A percentile compares a stretch with the other conserved stretches of the same genome.
Conservation (phyloP, 2,888 invertebrate species). For the Tetheella fluctuosa region DNA sequence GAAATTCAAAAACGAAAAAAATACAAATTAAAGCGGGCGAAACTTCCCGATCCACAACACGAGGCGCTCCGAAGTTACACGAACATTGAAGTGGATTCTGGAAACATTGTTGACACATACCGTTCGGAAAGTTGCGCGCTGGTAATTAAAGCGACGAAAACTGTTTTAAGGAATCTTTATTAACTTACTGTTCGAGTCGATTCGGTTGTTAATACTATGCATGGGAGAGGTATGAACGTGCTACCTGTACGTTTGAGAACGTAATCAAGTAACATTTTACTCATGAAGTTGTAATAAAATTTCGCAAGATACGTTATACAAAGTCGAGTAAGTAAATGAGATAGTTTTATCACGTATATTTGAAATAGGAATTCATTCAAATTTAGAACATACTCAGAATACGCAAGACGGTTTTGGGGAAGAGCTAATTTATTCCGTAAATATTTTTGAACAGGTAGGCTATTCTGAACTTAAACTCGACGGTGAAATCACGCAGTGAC, state of each 20-base stretch:
- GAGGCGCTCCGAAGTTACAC: constrained; percentile 23
- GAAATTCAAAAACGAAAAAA: background rate
- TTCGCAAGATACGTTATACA: background rate
- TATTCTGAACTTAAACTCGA: no score
- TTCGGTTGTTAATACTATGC: constrained; percentile 32
- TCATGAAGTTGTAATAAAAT: constrained; percentile 11
- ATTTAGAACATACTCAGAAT: no score
- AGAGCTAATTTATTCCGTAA: no score
- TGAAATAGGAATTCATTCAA: no score
- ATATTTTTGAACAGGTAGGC: no score
- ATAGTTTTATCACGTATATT: no score
- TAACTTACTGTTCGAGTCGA: constrained; percentile 42
- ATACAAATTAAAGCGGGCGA: constrained; percentile 17
- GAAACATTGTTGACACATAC: constrained; percentile 46
- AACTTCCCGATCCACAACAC: constrained; percentile 15
- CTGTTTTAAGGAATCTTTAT: constrained; percentile 58
- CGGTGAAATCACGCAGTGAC: no score
- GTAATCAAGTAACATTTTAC: background rate
- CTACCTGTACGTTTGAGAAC: background rate
- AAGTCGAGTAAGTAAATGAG: no score
- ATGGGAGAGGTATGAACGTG: constrained; percentile 13
- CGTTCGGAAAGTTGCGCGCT: constrained; percentile 31
- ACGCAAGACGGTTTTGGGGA: no score
- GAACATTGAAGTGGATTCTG: constrained; percentile 24
- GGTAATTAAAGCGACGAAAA: constrained; percentile 61